A percentile compares a stretch with the other conserved stretches of the same genome.
Evolutionary conservation across 2,888 invertebrate genomes (phyloP).

Genomic region (Euzetes globulus): DNA sequence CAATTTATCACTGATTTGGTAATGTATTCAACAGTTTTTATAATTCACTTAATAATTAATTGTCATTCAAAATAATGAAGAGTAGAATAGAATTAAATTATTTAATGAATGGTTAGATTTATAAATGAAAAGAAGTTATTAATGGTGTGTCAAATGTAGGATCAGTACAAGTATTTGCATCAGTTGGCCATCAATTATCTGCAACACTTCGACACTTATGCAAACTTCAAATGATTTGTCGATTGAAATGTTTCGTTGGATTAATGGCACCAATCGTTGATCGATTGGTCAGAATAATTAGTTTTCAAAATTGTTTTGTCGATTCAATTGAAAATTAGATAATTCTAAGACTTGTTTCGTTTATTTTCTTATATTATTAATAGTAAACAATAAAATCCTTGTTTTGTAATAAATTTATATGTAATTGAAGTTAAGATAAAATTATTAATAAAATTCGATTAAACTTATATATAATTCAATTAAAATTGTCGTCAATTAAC

Average conservation of each 20-base stretch:
- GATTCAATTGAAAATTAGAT: not conserved
- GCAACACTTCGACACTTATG: conserved; percentile 32
- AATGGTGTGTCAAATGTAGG: conserved; percentile 34
- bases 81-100: not conserved
- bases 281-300: not conserved
- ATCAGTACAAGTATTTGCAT: conserved; percentile 41
- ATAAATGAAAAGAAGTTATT: not conserved
- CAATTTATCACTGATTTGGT: conserved; percentile 46
- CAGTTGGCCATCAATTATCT: conserved; percentile 39
- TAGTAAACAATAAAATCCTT: too few species aligned
- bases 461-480: not conserved
- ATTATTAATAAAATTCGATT: not conserved
- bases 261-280: not conserved
- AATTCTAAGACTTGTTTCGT: too few species aligned
- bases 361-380: too few species aligned
- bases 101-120: not conserved
- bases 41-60: not conserved
- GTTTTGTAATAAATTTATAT: too few species aligned
- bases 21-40: conserved; percentile 27
- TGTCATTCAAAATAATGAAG: not conserved
- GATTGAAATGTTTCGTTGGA: conserved; percentile 4
- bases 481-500: conserved; percentile 8
- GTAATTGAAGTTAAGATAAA: not conserved
- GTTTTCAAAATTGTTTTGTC: not conserved
- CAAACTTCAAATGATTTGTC: conserved; percentile 33